Percentiles rank a stretch among this genome's conserved stretches.
These are phyloP conservation scores for Littorina saxatilis DNA, from an alignment of 1,140 invertebrate genomes.

Conservation along the genomic window DNA sequence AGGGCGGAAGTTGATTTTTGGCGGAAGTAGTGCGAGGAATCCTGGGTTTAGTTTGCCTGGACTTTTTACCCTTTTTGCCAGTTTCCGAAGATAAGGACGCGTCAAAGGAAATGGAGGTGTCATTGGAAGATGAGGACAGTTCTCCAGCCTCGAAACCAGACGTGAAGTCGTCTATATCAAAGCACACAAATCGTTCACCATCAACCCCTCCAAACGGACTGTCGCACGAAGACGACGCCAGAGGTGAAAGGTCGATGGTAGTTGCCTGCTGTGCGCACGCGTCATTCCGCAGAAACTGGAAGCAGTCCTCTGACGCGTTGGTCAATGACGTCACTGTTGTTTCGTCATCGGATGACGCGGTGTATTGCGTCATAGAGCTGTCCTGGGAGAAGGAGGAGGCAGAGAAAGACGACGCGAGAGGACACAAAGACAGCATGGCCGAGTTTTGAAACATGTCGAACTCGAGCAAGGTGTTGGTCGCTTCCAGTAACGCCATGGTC, in stretches of 20 bases:
- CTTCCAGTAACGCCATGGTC: no score
- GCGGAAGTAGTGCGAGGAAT: constrained; percentile 22
- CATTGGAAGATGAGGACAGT: background rate
- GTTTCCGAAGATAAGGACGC: no score
- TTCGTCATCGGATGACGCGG: background rate
- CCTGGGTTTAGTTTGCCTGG: background rate
- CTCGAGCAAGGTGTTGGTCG: no score
- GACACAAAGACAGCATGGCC: background rate
- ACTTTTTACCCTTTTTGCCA: no score
- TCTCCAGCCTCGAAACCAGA: background rate
- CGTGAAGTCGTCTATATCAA: background rate
- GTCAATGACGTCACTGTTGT: background rate
- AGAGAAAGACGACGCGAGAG: background rate
- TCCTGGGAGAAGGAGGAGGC: background rate
- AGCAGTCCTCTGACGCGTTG: background rate
- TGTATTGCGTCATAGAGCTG: background rate
- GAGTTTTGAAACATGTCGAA: background rate
- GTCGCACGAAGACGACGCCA: background rate
- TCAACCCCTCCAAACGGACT: no score
- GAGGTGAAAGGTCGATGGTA: background rate
- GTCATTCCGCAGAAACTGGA: background rate
- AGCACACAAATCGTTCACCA: background rate
- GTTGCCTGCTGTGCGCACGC: no score
- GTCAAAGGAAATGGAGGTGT: background rate
- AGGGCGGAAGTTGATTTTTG: constrained; percentile 64